Conservation (phyloP, 2,113 vertebrate species). For the Syrmaticus mikado region DNA sequence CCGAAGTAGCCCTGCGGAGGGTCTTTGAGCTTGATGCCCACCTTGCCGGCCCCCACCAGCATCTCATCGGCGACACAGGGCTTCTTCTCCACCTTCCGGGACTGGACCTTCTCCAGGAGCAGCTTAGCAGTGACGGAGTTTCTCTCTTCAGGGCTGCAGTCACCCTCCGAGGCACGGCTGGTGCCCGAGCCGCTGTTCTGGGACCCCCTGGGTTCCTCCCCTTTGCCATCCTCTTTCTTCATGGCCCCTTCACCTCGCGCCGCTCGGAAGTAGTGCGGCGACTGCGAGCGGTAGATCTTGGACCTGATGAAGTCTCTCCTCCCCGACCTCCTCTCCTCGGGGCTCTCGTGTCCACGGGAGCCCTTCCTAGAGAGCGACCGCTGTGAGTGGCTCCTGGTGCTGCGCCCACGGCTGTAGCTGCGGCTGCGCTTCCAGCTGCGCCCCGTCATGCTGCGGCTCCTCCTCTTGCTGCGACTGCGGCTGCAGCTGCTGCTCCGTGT, state of each 20-base stretch:
- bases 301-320: conserved; percentile 93
- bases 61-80: conserved; percentile 74
- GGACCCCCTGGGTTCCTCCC: conserved; percentile 74
- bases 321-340: conserved; percentile 76
- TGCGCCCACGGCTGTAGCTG: conserved; percentile 92
- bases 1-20: conserved; percentile 98
- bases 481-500: conserved; percentile 92
- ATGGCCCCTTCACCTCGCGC: conserved; percentile 66
- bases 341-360: conserved; percentile 83
- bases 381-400: conserved; percentile 89
- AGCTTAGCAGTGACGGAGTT: conserved; percentile 92
- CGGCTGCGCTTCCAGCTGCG: conserved; percentile 84
- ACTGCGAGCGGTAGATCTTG: conserved; percentile 95
- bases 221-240: conserved; percentile 79
- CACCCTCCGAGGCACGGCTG: conserved; percentile 67
- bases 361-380: conserved; percentile 83
- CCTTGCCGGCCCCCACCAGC: conserved; percentile 78
- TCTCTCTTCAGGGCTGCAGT: conserved; percentile 86
- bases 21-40: conserved; percentile 93
- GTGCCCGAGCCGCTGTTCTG: conserved; percentile 70
- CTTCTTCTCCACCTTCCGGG: conserved; percentile 85
- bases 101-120: conserved; percentile 93
- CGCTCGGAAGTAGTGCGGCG: conserved; percentile 84
- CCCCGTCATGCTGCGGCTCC: conserved; percentile 83
- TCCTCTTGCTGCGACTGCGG: conserved; percentile 84